Percentiles rank a stretch among this genome's conserved stretches.
Conservation (phyloP, 2,113 vertebrate genomes). For the Pholis gunnellus region DNA sequence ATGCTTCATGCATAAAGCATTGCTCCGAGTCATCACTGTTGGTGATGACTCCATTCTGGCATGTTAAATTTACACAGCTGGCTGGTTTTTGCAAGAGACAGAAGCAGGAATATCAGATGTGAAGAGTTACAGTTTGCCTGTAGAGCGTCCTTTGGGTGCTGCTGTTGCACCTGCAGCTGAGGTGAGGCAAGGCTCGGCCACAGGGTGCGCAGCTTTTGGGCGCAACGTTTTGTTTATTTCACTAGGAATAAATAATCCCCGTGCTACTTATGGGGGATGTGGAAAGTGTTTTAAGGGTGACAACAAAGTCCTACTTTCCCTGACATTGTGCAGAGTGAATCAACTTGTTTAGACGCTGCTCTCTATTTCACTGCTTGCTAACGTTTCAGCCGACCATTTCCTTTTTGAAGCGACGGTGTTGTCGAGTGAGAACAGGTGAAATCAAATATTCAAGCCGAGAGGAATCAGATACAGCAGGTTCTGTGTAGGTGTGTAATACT, state of each 20-base stretch:
- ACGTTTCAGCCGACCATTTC: background rate
- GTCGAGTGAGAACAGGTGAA: conserved; percentile 9
- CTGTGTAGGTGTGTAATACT: conserved; percentile 57
- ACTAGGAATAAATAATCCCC: background rate
- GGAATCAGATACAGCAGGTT: conserved; percentile 37
- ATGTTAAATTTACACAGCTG: conserved; percentile 60
- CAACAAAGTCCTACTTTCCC: background rate
- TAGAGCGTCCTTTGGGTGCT: conserved; percentile 22
- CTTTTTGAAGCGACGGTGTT: background rate
- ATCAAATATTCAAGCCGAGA: conserved; percentile 18
- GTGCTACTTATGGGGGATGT: background rate
- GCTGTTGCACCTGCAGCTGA: conserved; percentile 25
- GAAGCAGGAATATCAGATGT: conserved; percentile 42
- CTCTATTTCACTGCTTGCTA: background rate
- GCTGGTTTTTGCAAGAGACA: conserved; percentile 46
- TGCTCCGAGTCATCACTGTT: conserved; percentile 37
- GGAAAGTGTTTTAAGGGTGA: background rate
- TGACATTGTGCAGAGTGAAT: conserved; percentile 6
- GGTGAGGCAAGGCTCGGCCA: background rate
- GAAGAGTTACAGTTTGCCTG: conserved; percentile 32
- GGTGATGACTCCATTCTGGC: conserved; percentile 59
- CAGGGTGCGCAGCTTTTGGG: conserved; percentile 1
- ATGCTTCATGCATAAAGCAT: conserved; percentile 55
- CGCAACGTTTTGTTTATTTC: background rate
- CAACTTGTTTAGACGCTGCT: background rate